Evolutionary conservation across 2,888 invertebrate genomes (phyloP), one percentile per base, ranked within the genome.

Genomic region (Oegoconia quadripuncta): DNA sequence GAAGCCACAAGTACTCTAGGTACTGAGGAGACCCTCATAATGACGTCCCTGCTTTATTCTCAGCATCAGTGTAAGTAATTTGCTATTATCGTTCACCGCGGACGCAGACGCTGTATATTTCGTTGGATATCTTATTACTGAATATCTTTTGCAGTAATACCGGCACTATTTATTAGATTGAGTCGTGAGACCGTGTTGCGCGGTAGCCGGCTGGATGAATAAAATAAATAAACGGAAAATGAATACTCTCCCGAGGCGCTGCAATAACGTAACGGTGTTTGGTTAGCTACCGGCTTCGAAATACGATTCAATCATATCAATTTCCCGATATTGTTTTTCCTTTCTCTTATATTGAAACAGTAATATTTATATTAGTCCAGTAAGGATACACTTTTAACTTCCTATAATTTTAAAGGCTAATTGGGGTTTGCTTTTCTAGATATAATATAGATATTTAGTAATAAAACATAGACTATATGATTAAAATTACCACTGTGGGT

Each of bases 91-190:
- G 68, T 69, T 55, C 59, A 53, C 59, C 48, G 61, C 61, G 59
- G 64, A 64, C 59, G 47, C 40, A 40, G 54, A 47, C 56, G 57
- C 63, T n/a, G 63, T 68, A 73, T 69, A 66, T 66, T 64, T 60
- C 64, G 72, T 76, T 68, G 72, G 68, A 65, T 79, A 79, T 76
- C 76, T 76, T 79, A 78, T 78, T 81, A 74, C 75, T 71, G 71
- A 70, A 77, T 77, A 79, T 77, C 64, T 74, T 59, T 59, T 59
- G 62, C 55, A 61, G 74, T 73, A 74, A 76, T 78, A 75, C 73
- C 63, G 62, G 65, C 58, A 58, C 74, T 81, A 84, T 84, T 84
- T 84, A 82, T 84, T 82, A 71, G 82, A 86, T 86, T 83, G 82
- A 84, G 79, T 79, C 87, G 86, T 84, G 86, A 77, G 82, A 77